These are phyloP conservation scores for Leptopilina myrica DNA, from an alignment of 2,888 invertebrate species.

Conservation along the genomic window DNA sequence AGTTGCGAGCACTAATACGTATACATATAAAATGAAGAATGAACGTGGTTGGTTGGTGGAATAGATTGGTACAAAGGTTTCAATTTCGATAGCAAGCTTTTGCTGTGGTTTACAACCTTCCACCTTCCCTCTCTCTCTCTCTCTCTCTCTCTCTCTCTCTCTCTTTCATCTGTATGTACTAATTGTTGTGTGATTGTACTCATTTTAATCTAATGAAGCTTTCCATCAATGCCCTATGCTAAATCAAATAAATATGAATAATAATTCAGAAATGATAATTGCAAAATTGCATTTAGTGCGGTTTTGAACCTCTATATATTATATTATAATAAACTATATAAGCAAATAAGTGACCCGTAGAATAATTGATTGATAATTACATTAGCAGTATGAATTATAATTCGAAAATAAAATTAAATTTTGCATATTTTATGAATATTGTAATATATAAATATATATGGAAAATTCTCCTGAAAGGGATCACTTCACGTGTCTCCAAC, in stretches of 20 bases:
- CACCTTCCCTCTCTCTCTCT: too few species aligned
- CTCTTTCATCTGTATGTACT: too few species aligned
- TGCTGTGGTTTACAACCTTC: constrained; percentile 24
- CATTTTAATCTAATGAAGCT: constrained; percentile 27
- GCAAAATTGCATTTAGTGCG: background rate
- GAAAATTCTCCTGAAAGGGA: too few species aligned
- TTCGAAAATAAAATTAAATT: too few species aligned
- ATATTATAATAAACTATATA: too few species aligned
- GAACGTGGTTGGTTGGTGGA: background rate
- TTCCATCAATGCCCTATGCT: background rate
- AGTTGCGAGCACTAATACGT: background rate
- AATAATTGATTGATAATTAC: background rate
- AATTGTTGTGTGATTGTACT: constrained; percentile 11
- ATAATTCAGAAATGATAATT: background rate
- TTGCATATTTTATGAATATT: too few species aligned
- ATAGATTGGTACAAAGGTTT: constrained; percentile 37
- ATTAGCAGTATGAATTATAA: constrained; percentile 5
- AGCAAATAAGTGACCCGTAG: too few species aligned
- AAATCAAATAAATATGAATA: background rate
- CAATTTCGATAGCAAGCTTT: constrained; percentile 10
- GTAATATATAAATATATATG: too few species aligned
- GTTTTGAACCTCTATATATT: too few species aligned
- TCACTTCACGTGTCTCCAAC: too few species aligned
- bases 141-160: too few species aligned
- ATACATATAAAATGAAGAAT: background rate